Percentiles rank a stretch among this genome's conserved stretches.
phyloP scores from a whole-genome alignment of 2,797 vertebrate species.

The Acanthopagrus latus region DNA sequence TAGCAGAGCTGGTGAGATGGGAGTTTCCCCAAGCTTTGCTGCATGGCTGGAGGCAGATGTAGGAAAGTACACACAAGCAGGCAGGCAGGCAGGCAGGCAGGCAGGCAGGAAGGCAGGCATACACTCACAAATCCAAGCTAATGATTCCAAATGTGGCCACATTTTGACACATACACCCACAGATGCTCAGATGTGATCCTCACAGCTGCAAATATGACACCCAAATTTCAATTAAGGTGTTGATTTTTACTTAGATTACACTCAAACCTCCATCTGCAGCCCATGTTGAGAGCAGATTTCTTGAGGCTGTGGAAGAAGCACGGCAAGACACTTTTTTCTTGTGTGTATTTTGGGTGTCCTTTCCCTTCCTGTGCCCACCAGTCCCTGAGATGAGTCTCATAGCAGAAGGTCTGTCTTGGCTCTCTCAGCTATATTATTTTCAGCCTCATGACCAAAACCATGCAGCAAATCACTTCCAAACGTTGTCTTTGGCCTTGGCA shows the following conservation, averaged over 20 bases:
- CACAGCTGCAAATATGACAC: not conserved
- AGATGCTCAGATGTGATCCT: not conserved
- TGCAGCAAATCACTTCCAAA: conserved; percentile 29
- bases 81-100: not conserved
- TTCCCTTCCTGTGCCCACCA: conserved; percentile 11
- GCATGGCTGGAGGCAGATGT: conserved; percentile 41
- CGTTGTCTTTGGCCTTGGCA: conserved; percentile 32
- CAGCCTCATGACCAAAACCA: conserved; percentile 20
- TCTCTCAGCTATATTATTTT: conserved; percentile 39
- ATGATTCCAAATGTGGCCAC: conserved; percentile 14
- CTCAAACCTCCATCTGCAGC: not conserved
- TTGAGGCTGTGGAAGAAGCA: not conserved
- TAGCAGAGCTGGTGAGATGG: conserved; percentile 59
- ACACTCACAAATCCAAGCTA: conserved; percentile 10
- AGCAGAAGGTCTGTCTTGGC: conserved; percentile 52
- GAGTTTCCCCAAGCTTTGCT: conserved; percentile 59
- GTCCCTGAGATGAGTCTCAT: conserved; percentile 32
- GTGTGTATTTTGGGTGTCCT: conserved; percentile 2
- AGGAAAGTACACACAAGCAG: conserved; percentile 51
- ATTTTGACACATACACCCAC: conserved; percentile 15
- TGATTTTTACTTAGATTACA: not conserved
- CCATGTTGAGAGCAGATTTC: conserved; percentile 1
- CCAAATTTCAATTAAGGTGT: not conserved
- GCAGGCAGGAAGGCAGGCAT: conserved; percentile 28
- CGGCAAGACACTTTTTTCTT: not conserved